Base-by-base conservation (phyloP, 2,113 vertebrate genomes). In the Petromus typicus region DNA sequence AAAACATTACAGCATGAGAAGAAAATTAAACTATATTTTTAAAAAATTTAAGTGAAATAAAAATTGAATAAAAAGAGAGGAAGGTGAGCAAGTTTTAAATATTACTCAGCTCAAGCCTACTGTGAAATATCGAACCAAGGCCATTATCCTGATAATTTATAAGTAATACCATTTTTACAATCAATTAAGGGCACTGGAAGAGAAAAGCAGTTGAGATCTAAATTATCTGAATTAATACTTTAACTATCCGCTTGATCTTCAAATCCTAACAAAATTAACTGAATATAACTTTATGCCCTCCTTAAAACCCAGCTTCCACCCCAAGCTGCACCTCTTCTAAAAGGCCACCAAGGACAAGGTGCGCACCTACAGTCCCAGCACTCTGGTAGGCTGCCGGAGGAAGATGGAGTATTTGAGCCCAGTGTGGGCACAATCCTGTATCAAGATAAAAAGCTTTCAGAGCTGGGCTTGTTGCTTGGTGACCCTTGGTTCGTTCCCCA, bases 1-100 rank as follows among this genome's bases (percentile, higher is more conserved):
- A 97, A 97, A 91, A 17, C 64, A 92, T 71, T 84, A 76, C 0
- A 87, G 45, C n/a, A 84, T 69, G 59, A 69, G 10, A 94, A 94
- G 34, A 89, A 92, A 94, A 91, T 75, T 66, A 79, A 86, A 59
- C 7, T 10, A 23, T 14, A 82, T 32, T 89, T 86, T 81, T 4
- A 37, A 56, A 27, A 75, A 11, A 89, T 45, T 73, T 89, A 94
- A 95, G 18, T 48, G 64, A 96, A 94, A 81, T 37, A 64, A 96
- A 94, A 94, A 43, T 34, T 11, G 20, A 43, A 40, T 30, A 25
- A 69, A 63, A 64, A 37, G 13, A 76, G 17, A 80, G 7, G 57
- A 67, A 45, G 7, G 37, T 71, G 6, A 88, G 45, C 85, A 71
- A 45, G 34, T 63, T 95, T 95, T 89, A 85, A 90, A 82, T 12